Evolutionary conservation across 2,797 vertebrate species (phyloP).

Genomic region (Gymnothorax javanicus): DNA sequence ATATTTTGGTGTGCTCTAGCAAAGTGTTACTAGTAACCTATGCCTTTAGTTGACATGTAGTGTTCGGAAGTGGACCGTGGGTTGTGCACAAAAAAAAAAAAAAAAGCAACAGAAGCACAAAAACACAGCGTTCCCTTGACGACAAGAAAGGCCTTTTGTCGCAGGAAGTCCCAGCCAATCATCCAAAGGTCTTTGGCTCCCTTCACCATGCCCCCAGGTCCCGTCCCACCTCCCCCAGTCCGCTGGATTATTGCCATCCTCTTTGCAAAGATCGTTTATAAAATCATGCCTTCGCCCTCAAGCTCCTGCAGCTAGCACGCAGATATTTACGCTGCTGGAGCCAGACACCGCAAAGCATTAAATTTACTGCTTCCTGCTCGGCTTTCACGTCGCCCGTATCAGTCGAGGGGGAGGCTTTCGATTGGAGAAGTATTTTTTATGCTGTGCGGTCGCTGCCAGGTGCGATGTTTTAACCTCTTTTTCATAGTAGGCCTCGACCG

Average conservation of each 20-base stretch:
- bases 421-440: conserved; percentile 31
- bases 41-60: not conserved
- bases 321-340: conserved; percentile 26
- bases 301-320: conserved; percentile 31
- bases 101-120: conserved; percentile 5
- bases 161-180: not conserved
- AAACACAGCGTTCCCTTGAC: conserved; percentile 14
- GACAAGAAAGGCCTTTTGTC: not conserved
- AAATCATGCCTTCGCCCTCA: conserved; percentile 41
- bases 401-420: conserved; percentile 39
- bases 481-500: conserved; percentile 18
- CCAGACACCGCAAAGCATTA: conserved; percentile 40
- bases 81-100: not conserved
- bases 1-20: no score
- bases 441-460: conserved; percentile 40
- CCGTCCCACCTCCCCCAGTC: conserved; percentile 15
- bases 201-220: not conserved
- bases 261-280: conserved; percentile 54
- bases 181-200: not conserved
- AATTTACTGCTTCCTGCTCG: conserved; percentile 55
- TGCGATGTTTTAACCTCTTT: conserved; percentile 42
- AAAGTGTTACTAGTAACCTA: not conserved
- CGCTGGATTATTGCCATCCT: conserved; percentile 50
- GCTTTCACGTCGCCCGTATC: conserved; percentile 38
- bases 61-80: not conserved